Percentiles rank a stretch among this genome's conserved stretches.
phyloP scores from a whole-genome alignment of 2,888 invertebrate genomes.

The Dyspetes luteomarginatus region DNA sequence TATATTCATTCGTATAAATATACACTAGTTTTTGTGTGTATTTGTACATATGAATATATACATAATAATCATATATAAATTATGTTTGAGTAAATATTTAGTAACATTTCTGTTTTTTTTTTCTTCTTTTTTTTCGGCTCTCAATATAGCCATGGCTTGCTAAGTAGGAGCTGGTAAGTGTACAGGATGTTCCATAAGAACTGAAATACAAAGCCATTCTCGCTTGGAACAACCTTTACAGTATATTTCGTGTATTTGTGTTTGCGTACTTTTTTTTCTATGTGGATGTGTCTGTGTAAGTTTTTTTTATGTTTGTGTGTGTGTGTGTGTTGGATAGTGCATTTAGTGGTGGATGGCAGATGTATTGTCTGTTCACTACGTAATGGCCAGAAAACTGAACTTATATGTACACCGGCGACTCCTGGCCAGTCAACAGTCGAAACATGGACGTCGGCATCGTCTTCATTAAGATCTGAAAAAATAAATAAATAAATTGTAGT shows the following conservation, averaged over 20 bases:
- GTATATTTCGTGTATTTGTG: slow-evolving; percentile 58
- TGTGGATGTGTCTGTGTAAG: slow-evolving; percentile 9
- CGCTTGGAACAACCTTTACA: slow-evolving; percentile 78
- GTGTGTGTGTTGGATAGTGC: slow-evolving; percentile 69
- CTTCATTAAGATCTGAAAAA: slow-evolving; percentile 98
- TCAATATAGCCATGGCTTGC: slow-evolving; percentile 68
- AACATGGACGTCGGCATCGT: slow-evolving; percentile 99
- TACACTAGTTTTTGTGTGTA: slow-evolving; percentile 61
- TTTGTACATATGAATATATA: slow-evolving; percentile 60
- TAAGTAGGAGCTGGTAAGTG: slow-evolving; percentile 76
- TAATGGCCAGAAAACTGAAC: slow-evolving; percentile 77
- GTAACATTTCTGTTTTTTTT: slow-evolving; percentile 70
- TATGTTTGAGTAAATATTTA: slow-evolving; percentile 78
- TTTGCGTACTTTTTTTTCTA: too few species aligned
- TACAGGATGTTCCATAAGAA: slow-evolving; percentile 73
- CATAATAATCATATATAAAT: slow-evolving; percentile 74
- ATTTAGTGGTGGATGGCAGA: slow-evolving; percentile 80
- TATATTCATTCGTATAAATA: slow-evolving; percentile 64
- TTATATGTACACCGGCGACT: slow-evolving; percentile 99
- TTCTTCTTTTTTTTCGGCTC: slow-evolving; percentile 39
- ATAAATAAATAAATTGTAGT: slow-evolving; percentile 48
- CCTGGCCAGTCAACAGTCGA: slow-evolving; percentile 98
- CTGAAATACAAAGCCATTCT: slow-evolving; percentile 75
- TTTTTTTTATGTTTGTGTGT: slow-evolving; percentile 4
- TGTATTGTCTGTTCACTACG: slow-evolving; percentile 83